These are phyloP conservation scores for Lottia gigantea DNA, from an alignment of 2,888 invertebrate genomes.

Conservation along the genomic window DNA sequence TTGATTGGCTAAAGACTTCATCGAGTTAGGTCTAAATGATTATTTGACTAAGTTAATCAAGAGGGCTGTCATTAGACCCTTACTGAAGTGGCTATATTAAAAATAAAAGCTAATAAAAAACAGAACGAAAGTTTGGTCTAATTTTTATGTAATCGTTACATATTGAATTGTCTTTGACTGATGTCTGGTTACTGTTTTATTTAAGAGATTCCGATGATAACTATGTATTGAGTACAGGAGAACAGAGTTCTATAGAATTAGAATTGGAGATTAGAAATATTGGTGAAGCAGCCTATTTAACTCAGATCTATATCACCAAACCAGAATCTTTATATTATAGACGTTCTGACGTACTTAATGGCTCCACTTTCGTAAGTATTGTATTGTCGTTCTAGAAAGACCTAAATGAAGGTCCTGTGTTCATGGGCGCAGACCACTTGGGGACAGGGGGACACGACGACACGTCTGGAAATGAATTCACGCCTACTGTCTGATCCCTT, in stretches of 20 bases:
- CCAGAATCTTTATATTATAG: constrained; percentile 40
- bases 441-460: too few relatives aligned
- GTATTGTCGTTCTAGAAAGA: neutral
- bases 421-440: too few relatives aligned
- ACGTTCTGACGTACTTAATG: constrained; percentile 27
- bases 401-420: too few relatives aligned
- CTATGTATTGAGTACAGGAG: constrained; percentile 74
- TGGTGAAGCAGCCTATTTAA: constrained; percentile 74
- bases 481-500: too few relatives aligned
- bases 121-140: too few relatives aligned
- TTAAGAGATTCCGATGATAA: constrained; percentile 69
- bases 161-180: constrained; percentile 19
- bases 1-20: too few relatives aligned
- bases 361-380: neutral
- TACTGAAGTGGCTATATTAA: too few relatives aligned
- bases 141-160: constrained; percentile 21
- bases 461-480: too few relatives aligned
- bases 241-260: constrained; percentile 81
- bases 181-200: neutral
- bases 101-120: too few relatives aligned
- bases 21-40: too few relatives aligned
- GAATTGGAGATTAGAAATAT: constrained; percentile 81
- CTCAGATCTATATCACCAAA: constrained; percentile 47
- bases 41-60: too few relatives aligned
- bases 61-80: too few relatives aligned